Conservation (phyloP, 2,113 vertebrate species). For the Brevimyrus niger region DNA sequence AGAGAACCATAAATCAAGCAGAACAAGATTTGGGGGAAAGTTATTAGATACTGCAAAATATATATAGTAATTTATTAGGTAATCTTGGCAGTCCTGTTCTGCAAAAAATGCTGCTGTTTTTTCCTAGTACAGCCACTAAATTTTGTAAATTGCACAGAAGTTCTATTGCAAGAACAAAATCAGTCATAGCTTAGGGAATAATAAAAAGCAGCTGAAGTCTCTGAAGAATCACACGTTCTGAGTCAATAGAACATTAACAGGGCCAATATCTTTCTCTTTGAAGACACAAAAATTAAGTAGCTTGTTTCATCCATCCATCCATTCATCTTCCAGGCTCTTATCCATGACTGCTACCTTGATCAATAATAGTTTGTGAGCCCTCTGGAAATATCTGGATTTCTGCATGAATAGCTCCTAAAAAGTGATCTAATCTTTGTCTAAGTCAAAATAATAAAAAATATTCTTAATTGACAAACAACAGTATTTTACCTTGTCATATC, state of each 20-base stretch:
- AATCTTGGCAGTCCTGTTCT: background rate
- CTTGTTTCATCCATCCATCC: background rate
- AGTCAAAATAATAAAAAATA: background rate
- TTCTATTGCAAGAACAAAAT: background rate
- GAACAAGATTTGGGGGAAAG: background rate
- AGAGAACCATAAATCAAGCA: background rate
- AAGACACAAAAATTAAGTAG: background rate
- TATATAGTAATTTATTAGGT: background rate
- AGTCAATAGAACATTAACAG: background rate
- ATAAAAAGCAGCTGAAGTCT: background rate
- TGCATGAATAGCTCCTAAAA: background rate
- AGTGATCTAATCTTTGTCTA: background rate
- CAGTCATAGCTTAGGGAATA: background rate
- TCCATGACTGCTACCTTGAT: background rate
- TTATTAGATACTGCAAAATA: background rate
- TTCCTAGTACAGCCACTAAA: background rate
- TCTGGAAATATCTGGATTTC: background rate
- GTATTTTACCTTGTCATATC: background rate
- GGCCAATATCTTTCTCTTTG: background rate
- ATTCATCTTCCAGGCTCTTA: background rate
- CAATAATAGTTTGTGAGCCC: background rate
- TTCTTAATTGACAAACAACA: background rate
- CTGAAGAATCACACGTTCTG: background rate
- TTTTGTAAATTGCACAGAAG: conserved; percentile 1
- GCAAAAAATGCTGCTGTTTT: background rate